Percentiles rank a stretch among this genome's conserved stretches.
These are phyloP conservation scores for Watsonalla cultraria DNA, from an alignment of 2,888 invertebrate genomes.

Conservation along the genomic window DNA sequence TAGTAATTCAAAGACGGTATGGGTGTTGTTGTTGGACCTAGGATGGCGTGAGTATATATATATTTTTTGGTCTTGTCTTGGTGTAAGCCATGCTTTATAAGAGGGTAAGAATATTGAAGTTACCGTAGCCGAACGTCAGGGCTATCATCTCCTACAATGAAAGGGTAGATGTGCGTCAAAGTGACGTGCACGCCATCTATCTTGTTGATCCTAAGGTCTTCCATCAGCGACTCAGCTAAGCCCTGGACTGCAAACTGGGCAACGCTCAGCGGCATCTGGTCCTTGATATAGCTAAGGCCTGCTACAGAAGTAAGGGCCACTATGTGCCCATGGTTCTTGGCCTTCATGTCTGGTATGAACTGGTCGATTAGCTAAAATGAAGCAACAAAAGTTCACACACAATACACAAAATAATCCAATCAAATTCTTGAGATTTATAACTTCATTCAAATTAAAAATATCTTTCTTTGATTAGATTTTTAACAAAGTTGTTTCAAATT, in stretches of 20 bases:
- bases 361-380: constrained; percentile 72
- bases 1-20: too few species aligned
- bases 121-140: constrained; percentile 78
- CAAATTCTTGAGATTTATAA: not conserved
- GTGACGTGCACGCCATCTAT: constrained; percentile 78
- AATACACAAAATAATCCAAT: constrained; percentile 2
- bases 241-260: constrained; percentile 84
- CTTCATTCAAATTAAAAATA: not conserved
- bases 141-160: constrained; percentile 76
- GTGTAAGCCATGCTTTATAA: not conserved
- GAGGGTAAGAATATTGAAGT: constrained; percentile 8
- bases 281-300: constrained; percentile 77
- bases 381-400: constrained; percentile 19
- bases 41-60: too few species aligned
- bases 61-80: too few species aligned
- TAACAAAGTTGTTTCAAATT: too few species aligned
- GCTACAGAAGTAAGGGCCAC: constrained; percentile 81
- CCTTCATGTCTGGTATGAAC: constrained; percentile 80
- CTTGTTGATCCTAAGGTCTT: constrained; percentile 78
- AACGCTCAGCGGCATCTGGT: constrained; percentile 79
- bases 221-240: constrained; percentile 80
- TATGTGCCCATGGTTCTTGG: constrained; percentile 78
- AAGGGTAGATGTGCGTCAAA: constrained; percentile 81
- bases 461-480: not conserved
- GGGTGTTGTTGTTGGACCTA: too few species aligned